phyloP scores from a whole-genome alignment of 2,888 invertebrate species.

The Prosopocoilus inquinatus region DNA sequence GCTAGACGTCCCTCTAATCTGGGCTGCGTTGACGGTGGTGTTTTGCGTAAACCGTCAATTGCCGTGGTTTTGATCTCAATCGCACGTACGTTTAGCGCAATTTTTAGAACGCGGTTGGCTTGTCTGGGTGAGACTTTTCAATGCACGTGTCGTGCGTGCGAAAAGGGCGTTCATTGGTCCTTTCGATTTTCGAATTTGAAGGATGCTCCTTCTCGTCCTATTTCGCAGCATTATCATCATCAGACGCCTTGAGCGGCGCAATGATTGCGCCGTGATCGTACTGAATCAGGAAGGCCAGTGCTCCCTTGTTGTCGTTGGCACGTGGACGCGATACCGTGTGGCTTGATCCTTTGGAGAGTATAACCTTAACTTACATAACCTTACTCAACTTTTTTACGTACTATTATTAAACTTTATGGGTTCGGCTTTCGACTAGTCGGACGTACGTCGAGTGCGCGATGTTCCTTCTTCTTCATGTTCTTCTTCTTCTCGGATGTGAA shows the following conservation, averaged over 20 bases:
- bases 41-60: too few relatives aligned
- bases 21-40: too few relatives aligned
- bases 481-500: too few relatives aligned
- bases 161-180: too few relatives aligned
- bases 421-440: conserved; percentile 1
- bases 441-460: not conserved
- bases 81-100: too few relatives aligned
- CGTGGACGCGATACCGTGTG: conserved; percentile 26
- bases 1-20: too few relatives aligned
- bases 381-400: conserved; percentile 1
- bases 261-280: conserved; percentile 32
- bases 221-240: conserved; percentile 24
- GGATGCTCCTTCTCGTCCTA: conserved; percentile 11
- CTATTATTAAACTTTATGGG: not conserved
- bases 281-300: conserved; percentile 34
- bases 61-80: too few relatives aligned
- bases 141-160: too few relatives aligned
- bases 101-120: too few relatives aligned
- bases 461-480: too few relatives aligned
- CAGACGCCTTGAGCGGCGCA: conserved; percentile 28
- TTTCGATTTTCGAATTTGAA: too few relatives aligned
- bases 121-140: too few relatives aligned
- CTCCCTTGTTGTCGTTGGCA: conserved; percentile 33
- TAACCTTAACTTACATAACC: conserved; percentile 5
- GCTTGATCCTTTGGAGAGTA: not conserved